Percentiles rank a stretch among this genome's conserved stretches.
Evolutionary conservation across 1,140 invertebrate genomes (phyloP).

Genomic region (Cryptotermes secundus): DNA sequence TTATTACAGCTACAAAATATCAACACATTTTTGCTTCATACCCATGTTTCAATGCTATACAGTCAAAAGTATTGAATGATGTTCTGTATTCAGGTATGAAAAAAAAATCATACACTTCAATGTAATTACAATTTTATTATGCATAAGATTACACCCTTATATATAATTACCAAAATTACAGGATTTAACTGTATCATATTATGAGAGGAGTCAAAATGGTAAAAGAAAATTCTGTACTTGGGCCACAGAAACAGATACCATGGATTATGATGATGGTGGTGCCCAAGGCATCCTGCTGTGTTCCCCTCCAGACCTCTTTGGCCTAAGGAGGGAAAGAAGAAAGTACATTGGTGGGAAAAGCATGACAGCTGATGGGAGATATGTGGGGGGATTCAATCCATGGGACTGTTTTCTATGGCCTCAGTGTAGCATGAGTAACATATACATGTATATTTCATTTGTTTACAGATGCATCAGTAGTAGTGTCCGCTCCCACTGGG

Average conservation of each 20-base stretch:
- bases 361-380: conserved; percentile 28
- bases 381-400: conserved; percentile 18
- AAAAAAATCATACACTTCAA: neutral
- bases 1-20: conserved; percentile 50
- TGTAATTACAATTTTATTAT: conserved; percentile 26
- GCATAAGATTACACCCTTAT: conserved; percentile 29
- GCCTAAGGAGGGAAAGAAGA: too few species aligned
- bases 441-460: conserved; percentile 43
- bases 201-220: too few species aligned
- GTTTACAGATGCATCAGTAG: conserved; percentile 65
- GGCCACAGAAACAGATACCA: too few species aligned
- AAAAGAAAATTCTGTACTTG: too few species aligned
- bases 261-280: too few species aligned
- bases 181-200: neutral
- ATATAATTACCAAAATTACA: neutral
- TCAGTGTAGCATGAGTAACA: too few species aligned
- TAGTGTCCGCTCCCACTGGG: conserved; percentile 76
- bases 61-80: conserved; percentile 68
- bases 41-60: conserved; percentile 69
- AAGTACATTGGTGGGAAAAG: conserved; percentile 27
- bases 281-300: too few species aligned
- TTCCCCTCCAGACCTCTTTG: too few species aligned
- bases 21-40: conserved; percentile 58
- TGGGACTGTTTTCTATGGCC: conserved; percentile 26
- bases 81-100: conserved; percentile 61